Percentiles rank a stretch among this genome's conserved stretches.
Conservation (phyloP, 1,140 invertebrate genomes). For the Megalopta genalis region DNA sequence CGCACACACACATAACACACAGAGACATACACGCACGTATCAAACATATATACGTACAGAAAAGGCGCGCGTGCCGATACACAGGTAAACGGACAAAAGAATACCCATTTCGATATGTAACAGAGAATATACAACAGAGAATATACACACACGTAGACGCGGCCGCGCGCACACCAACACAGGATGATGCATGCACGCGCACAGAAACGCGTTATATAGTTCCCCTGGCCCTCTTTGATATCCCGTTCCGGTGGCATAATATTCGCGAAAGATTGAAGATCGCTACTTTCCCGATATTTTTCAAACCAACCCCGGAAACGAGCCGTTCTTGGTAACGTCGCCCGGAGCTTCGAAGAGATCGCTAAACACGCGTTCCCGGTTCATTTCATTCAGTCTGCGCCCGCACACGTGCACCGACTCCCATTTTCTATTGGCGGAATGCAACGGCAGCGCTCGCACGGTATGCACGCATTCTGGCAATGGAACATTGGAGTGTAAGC, state of each 20-base stretch:
- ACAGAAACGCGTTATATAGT: constrained; percentile 48
- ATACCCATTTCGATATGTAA: constrained; percentile 4
- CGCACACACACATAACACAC: constrained; percentile 21
- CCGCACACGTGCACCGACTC: background rate
- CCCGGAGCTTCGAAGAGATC: background rate
- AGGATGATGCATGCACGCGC: constrained; percentile 59
- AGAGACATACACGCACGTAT: constrained; percentile 23
- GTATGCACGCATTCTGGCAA: background rate
- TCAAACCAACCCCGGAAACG: background rate
- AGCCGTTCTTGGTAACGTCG: background rate
- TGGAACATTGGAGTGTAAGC: background rate
- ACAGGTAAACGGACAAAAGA: background rate
- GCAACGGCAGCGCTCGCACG: too few species aligned
- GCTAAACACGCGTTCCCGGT: background rate
- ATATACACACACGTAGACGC: constrained; percentile 25
- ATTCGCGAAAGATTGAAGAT: constrained; percentile 1
- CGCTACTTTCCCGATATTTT: background rate
- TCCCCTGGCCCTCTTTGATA: constrained; percentile 21
- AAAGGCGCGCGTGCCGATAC: background rate
- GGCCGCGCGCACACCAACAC: constrained; percentile 8
- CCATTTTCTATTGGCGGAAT: background rate
- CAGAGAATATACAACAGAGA: constrained; percentile 21
- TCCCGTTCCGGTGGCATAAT: constrained; percentile 9
- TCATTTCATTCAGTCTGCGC: background rate
- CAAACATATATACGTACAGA: constrained; percentile 21